Percentiles rank a stretch among this genome's conserved stretches.
These are phyloP conservation scores for Heterohyrax brucei DNA, from an alignment of 2,797 vertebrate species.

Conservation along the genomic window DNA sequence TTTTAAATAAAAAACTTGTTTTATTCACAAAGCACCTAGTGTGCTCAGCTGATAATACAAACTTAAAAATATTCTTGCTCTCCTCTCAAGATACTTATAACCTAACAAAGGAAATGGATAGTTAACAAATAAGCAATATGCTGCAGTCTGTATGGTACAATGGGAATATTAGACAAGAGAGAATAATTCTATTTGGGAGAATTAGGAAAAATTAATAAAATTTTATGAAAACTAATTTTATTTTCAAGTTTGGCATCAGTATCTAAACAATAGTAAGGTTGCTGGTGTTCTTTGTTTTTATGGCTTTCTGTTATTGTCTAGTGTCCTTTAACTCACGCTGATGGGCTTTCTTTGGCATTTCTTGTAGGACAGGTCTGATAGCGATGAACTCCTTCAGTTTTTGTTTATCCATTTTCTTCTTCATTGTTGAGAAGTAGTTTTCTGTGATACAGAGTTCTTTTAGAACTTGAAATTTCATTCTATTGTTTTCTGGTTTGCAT, in stretches of 20 bases:
- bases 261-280: slow-evolving; percentile 1
- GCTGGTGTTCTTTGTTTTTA: background rate
- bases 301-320: background rate
- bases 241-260: slow-evolving; percentile 41
- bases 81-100: background rate
- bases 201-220: slow-evolving; percentile 7
- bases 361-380: too few relatives aligned
- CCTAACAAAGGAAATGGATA: background rate
- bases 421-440: too few relatives aligned
- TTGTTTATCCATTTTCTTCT: too few relatives aligned
- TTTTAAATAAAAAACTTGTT: slow-evolving; percentile 39
- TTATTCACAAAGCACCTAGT: background rate
- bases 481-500: too few relatives aligned
- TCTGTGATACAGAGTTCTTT: too few relatives aligned
- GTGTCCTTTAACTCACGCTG: background rate
- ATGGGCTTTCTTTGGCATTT: background rate
- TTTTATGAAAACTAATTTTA: background rate
- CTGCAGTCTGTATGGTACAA: background rate
- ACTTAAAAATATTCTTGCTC: background rate
- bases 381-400: too few relatives aligned
- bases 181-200: background rate
- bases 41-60: background rate
- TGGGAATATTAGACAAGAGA: background rate
- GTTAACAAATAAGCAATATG: background rate
- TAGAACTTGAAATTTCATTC: too few relatives aligned